Conservation (phyloP, 2,888 invertebrate species). For the Microchrysa polita region DNA sequence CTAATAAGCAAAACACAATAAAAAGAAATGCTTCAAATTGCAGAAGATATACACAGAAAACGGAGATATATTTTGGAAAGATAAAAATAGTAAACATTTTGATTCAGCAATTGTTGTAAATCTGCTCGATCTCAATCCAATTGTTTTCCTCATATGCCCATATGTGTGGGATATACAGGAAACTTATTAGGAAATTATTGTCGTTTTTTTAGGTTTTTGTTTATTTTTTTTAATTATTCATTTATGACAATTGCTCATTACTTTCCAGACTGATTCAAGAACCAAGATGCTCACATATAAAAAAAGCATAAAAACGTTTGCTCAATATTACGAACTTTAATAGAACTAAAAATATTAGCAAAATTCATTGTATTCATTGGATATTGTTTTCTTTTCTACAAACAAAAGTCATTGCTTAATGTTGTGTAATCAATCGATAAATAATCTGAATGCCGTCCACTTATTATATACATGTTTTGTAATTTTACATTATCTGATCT, state of each 20-base stretch:
- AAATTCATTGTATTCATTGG: constrained; percentile 11
- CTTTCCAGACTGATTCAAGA: constrained; percentile 35
- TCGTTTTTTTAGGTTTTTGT: neutral
- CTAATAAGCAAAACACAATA: constrained; percentile 30
- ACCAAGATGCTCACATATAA: constrained; percentile 27
- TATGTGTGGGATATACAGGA: neutral
- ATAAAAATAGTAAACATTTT: neutral
- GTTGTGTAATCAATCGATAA: constrained; percentile 40
- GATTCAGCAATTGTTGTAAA: constrained; percentile 24
- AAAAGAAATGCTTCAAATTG: constrained; percentile 18
- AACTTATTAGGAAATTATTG: neutral
- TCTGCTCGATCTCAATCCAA: constrained; percentile 34
- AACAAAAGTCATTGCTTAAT: neutral
- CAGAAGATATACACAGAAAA: neutral
- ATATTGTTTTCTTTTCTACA: constrained; percentile 10
- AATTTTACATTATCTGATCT: constrained; percentile 32
- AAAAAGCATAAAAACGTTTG: no score
- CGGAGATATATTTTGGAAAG: neutral
- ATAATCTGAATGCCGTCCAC: constrained; percentile 52
- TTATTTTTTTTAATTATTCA: constrained; percentile 9
- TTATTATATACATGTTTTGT: constrained; percentile 50
- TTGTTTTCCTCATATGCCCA: neutral
- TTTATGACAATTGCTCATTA: constrained; percentile 35
- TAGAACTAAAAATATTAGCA: constrained; percentile 18
- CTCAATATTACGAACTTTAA: neutral